A percentile compares a stretch with the other conserved stretches of the same genome.
Conservation (phyloP, 2,113 vertebrate genomes). For the Paralichthys olivaceus region DNA sequence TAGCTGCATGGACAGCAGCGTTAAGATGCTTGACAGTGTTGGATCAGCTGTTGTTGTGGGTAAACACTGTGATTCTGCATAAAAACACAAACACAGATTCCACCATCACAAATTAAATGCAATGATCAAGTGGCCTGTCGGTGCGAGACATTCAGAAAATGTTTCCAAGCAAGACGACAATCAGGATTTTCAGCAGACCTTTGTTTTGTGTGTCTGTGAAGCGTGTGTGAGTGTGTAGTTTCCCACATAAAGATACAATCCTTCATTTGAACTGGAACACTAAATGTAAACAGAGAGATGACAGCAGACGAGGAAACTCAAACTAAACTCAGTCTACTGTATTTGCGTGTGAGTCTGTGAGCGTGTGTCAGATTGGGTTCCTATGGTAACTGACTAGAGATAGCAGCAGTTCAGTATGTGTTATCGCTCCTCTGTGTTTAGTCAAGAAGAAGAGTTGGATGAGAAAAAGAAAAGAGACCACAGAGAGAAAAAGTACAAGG, state of each 20-base stretch:
- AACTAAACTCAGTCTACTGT: background rate
- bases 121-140: conserved; percentile 8
- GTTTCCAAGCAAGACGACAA: background rate
- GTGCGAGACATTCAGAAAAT: background rate
- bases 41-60: conserved; percentile 7
- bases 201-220: background rate
- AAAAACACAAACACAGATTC: conserved; percentile 31
- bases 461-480: conserved; percentile 11
- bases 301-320: conserved; percentile 16
- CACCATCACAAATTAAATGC: background rate
- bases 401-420: conserved; percentile 20
- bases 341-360: background rate
- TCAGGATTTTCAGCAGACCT: no score
- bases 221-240: no score
- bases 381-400: conserved; percentile 55
- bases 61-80: conserved; percentile 10
- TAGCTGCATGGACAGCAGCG: background rate
- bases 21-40: background rate
- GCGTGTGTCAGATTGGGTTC: conserved; percentile 40
- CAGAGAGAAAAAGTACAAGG: conserved; percentile 28
- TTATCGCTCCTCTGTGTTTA: conserved; percentile 45
- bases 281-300: conserved; percentile 27
- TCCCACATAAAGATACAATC: conserved; percentile 11
- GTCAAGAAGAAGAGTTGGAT: conserved; percentile 21
- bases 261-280: conserved; percentile 12